Conservation (phyloP, 2,113 vertebrate species). For the Strix uralensis region DNA sequence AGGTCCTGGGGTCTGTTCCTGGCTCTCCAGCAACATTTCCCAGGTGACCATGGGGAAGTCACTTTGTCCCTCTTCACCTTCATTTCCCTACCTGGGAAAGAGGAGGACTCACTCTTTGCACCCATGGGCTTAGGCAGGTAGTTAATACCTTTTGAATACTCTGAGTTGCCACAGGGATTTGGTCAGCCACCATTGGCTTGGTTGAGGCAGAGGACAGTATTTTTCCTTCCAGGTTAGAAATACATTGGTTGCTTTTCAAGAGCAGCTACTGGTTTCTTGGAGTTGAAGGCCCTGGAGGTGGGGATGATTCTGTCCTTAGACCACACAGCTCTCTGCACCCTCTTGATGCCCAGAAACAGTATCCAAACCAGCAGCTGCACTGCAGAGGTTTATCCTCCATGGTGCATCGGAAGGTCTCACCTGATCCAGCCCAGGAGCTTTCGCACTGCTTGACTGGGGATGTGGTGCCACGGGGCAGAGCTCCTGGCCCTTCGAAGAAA, state of each 20-base stretch:
- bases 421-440: neutral
- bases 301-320: neutral
- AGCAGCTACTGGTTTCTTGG: neutral
- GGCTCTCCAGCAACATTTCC: neutral
- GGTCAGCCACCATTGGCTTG: neutral
- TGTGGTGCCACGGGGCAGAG: accelerated
- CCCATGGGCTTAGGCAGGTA: neutral
- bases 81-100: neutral
- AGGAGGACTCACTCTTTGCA: neutral
- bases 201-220: neutral
- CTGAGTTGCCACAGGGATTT: neutral
- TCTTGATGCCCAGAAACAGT: neutral
- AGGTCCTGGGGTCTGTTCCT: neutral
- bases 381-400: neutral
- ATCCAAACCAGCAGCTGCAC: neutral
- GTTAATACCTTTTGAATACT: neutral
- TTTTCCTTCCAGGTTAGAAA: neutral
- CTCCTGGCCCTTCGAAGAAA: neutral
- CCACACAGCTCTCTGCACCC: neutral
- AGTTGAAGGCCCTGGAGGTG: neutral
- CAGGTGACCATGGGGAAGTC: neutral
- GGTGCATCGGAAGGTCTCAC: neutral
- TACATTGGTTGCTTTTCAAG: neutral
- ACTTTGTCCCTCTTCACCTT: neutral
- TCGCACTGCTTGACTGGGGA: neutral